phyloP scores from a whole-genome alignment of 1,140 invertebrate genomes.

The Aleiodes sp. region DNA sequence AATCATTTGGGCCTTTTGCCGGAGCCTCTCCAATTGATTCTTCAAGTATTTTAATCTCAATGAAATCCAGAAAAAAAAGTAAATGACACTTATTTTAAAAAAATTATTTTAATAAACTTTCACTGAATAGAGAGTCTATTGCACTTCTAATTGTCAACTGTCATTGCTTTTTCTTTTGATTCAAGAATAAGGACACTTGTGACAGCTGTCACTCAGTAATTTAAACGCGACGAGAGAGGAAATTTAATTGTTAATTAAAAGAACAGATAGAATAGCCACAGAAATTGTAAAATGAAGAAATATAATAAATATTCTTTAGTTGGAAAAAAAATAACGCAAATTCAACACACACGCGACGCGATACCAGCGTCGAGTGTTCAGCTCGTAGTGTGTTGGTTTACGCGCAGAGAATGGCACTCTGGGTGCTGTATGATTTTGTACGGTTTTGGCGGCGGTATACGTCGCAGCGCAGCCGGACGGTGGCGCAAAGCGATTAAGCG shows the following conservation, averaged over 20 bases:
- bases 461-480: conserved; percentile 56
- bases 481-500: conserved; percentile 68
- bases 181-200: not conserved
- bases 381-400: not conserved
- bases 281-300: not conserved
- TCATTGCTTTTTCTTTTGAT: not conserved
- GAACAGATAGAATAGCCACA: not conserved
- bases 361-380: conserved; percentile 24
- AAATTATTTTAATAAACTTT: not conserved
- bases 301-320: too few relatives aligned
- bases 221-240: not conserved
- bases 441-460: conserved; percentile 15
- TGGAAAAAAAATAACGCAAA: too few relatives aligned
- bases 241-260: not conserved
- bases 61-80: not conserved
- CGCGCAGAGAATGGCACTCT: conserved; percentile 10
- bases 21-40: too few relatives aligned
- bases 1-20: conserved; percentile 6
- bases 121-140: not conserved
- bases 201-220: conserved; percentile 20
- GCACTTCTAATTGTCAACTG: conserved; percentile 10
- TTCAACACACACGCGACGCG: conserved; percentile 23
- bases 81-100: not conserved
- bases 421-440: not conserved
- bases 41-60: too few relatives aligned